Evolutionary conservation across 92 coral and sea anemone species (phyloP), one percentile per base, ranked within the genome.

Genomic region (Isaurus tuberculatus): DNA sequence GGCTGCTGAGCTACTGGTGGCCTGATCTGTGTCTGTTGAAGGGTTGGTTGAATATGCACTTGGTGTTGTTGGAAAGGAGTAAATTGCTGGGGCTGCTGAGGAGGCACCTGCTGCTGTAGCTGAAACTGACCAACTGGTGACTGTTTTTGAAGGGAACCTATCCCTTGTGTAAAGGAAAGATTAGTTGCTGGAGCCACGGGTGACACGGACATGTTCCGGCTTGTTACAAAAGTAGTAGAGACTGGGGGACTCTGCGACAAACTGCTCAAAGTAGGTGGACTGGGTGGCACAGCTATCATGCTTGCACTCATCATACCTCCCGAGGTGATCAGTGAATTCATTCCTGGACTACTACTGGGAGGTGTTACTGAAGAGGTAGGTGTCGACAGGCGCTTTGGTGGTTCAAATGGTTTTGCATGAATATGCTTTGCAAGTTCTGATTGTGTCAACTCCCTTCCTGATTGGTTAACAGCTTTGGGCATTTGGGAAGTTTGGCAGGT

Each of bases 391-490:
- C 97, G 91, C 86, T 91, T 90, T 66, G 99, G 99, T 55, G 99
- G 99, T 81, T 97, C 98, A 86, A 97, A 97, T 33, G 99, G 99
- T 79, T 97, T 97, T 17, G 99, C 99, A 87, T 97, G 89, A 20
- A 97, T 90, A 74, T 97, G 99, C 81, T 97, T 97, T 58, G 88
- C 94, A 83, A 96, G 84, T 55, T 94, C 99, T 29, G 99, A 96
- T 73, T 90, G 98, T 26, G 85, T 72, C 72, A 79, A 87, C 29
- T 83, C 98, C 55, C 88, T 70, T 20, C 74, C 84, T 29, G 79
- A 71, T 32, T 94, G 94, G 8, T 94, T 94, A 2, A 79, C 65
- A 36, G 88, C 33, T 46, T 92, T 92, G 49, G 91, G 81, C 68
- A 86, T 72, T 67, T 82, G 93, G 65, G 86, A 51, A 36, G 90